phyloP scores from a whole-genome alignment of 2,888 invertebrate genomes.

The Sisyra terminalis region DNA sequence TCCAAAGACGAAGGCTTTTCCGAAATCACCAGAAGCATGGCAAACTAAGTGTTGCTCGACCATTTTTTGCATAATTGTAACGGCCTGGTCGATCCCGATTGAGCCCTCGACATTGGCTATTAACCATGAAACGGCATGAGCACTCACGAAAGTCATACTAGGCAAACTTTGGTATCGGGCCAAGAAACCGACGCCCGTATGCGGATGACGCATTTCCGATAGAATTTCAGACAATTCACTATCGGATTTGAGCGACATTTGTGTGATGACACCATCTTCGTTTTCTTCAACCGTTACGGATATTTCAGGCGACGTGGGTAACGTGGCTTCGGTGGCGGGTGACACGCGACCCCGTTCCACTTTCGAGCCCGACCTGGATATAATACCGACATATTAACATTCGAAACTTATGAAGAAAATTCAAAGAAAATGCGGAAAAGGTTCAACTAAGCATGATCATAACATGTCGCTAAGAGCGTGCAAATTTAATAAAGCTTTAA shows the following conservation, averaged over 20 bases:
- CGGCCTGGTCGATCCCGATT: constrained; percentile 42
- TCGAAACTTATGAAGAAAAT: not conserved
- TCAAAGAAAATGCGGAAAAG: constrained; percentile 5
- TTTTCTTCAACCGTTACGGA: constrained; percentile 35
- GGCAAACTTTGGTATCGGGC: constrained; percentile 64
- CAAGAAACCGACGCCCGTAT: constrained; percentile 57
- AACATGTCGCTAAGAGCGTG: too few relatives aligned
- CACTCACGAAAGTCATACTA: constrained; percentile 71
- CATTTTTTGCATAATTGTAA: constrained; percentile 39
- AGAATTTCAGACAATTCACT: constrained; percentile 53
- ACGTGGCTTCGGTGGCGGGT: constrained; percentile 40
- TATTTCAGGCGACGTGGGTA: constrained; percentile 21
- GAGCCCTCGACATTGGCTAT: constrained; percentile 63
- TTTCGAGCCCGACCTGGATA: constrained; percentile 42
- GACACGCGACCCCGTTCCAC: constrained; percentile 44
- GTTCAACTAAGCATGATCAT: constrained; percentile 5
- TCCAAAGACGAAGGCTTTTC: constrained; percentile 68
- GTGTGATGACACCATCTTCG: constrained; percentile 40
- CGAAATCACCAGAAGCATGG: constrained; percentile 78
- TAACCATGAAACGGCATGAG: constrained; percentile 82
- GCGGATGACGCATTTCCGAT: constrained; percentile 63
- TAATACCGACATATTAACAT: too few relatives aligned
- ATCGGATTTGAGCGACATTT: constrained; percentile 39
- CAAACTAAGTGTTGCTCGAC: constrained; percentile 67
- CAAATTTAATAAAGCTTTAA: constrained; percentile 1